Conservation (phyloP, 1,140 invertebrate genomes). For the Limonius californicus region DNA sequence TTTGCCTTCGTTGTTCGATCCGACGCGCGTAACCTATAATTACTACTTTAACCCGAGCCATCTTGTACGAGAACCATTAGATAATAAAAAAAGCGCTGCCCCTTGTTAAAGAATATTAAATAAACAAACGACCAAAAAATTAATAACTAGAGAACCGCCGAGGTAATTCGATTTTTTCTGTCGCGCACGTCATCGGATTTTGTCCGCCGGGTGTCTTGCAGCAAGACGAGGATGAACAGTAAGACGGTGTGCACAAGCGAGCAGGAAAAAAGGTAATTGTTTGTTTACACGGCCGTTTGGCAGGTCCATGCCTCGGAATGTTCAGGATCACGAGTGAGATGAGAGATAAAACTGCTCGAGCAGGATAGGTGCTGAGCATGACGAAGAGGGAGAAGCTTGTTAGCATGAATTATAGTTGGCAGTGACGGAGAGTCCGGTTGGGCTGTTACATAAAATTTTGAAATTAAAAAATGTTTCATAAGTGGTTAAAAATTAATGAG, state of each 20-base stretch:
- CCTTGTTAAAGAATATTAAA: slow-evolving; percentile 16
- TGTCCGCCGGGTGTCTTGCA: background rate
- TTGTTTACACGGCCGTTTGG: slow-evolving; percentile 25
- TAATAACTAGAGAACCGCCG: slow-evolving; percentile 9
- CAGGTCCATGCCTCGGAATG: slow-evolving; percentile 22
- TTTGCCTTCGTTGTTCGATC: too few species aligned
- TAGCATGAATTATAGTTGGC: slow-evolving; percentile 34
- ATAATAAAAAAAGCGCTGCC: background rate
- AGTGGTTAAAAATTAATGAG: too few species aligned
- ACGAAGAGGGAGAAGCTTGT: slow-evolving; percentile 32
- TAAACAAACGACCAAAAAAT: slow-evolving; percentile 16
- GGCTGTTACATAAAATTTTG: too few species aligned
- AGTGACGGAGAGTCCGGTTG: slow-evolving; percentile 28
- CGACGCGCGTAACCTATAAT: too few species aligned
- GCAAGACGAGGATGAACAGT: background rate
- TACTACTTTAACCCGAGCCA: too few species aligned
- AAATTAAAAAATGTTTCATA: too few species aligned
- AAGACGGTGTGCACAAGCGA: background rate
- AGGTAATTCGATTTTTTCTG: background rate
- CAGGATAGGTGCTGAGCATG: slow-evolving; percentile 16
- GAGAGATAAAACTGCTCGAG: slow-evolving; percentile 33
- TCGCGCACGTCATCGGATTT: background rate
- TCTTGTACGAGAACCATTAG: too few species aligned
- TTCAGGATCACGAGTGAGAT: slow-evolving; percentile 24
- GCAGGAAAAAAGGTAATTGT: slow-evolving; percentile 19